A percentile compares a stretch with the other conserved stretches of the same genome.
These are phyloP conservation scores for Clarias macrocephalus DNA, from an alignment of 2,113 vertebrate genomes.

Conservation along the genomic window DNA sequence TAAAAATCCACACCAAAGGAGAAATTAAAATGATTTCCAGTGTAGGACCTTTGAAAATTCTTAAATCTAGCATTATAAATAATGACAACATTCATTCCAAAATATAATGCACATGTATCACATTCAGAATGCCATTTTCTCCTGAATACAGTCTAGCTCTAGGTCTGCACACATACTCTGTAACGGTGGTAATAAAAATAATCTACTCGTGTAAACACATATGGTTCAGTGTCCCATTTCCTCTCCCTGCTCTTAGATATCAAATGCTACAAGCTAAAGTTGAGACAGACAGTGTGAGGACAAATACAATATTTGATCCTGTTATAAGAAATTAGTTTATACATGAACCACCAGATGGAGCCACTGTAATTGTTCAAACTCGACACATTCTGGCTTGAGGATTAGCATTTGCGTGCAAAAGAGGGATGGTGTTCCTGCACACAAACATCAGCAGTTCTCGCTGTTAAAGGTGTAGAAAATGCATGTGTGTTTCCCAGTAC, in stretches of 20 bases:
- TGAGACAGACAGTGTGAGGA: slow-evolving; percentile 27
- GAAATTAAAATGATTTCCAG: neutral
- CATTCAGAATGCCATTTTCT: neutral
- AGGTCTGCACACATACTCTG: slow-evolving; percentile 1
- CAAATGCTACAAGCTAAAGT: slow-evolving; percentile 52
- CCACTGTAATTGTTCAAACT: neutral
- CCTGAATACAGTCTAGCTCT: neutral
- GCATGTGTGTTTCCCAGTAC: slow-evolving; percentile 45
- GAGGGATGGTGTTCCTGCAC: neutral
- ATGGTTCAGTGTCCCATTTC: slow-evolving; percentile 20
- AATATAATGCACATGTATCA: neutral
- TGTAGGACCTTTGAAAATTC: neutral
- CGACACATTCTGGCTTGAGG: neutral
- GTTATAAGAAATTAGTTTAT: neutral
- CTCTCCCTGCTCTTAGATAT: slow-evolving; percentile 29
- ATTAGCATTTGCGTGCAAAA: slow-evolving; percentile 45
- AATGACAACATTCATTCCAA: neutral
- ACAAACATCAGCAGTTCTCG: slow-evolving; percentile 45
- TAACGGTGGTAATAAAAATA: slow-evolving; percentile 30
- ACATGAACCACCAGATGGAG: slow-evolving; percentile 37
- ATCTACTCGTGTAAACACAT: slow-evolving; percentile 33
- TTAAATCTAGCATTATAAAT: neutral
- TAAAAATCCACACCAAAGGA: slow-evolving; percentile 7
- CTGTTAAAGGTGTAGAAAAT: slow-evolving; percentile 42
- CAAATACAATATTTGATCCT: slow-evolving; percentile 18